These are phyloP conservation scores for Apis laboriosa DNA, from an alignment of 1,140 invertebrate genomes.

Conservation along the genomic window DNA sequence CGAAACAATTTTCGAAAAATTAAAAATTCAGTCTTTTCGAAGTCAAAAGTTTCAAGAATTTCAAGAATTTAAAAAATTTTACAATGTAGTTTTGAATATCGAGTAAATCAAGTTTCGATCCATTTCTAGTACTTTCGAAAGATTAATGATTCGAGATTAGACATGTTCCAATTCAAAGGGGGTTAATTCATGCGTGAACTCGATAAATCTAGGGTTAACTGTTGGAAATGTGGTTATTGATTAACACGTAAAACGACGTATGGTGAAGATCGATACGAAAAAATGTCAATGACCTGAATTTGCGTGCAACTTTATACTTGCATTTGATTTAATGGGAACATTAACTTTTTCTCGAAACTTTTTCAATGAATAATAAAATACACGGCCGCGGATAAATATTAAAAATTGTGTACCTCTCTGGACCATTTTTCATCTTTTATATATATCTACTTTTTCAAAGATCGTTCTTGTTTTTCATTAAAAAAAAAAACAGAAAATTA, in stretches of 20 bases:
- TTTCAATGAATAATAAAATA: neutral
- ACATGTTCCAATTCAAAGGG: neutral
- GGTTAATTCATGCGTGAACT: neutral
- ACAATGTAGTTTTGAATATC: too few relatives aligned
- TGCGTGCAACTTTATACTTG: conserved; percentile 10
- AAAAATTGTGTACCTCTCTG: neutral
- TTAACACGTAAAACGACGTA: conserved; percentile 21
- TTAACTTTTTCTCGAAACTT: neutral
- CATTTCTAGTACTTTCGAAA: neutral
- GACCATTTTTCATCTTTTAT: too few relatives aligned
- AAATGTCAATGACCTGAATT: conserved; percentile 44
- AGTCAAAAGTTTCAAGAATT: too few relatives aligned
- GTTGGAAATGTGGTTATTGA: conserved; percentile 21
- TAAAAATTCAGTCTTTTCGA: too few relatives aligned
- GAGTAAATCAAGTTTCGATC: too few relatives aligned
- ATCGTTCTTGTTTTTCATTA: neutral
- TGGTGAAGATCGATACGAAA: conserved; percentile 26
- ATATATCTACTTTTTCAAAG: neutral
- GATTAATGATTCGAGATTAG: neutral
- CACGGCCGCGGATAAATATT: neutral
- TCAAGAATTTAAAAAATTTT: too few relatives aligned
- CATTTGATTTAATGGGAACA: neutral
- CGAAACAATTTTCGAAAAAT: too few relatives aligned
- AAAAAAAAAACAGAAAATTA: neutral
- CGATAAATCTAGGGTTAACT: conserved; percentile 28